Conservation (phyloP, 2,888 invertebrate genomes). For the Dasypogon diadema region DNA sequence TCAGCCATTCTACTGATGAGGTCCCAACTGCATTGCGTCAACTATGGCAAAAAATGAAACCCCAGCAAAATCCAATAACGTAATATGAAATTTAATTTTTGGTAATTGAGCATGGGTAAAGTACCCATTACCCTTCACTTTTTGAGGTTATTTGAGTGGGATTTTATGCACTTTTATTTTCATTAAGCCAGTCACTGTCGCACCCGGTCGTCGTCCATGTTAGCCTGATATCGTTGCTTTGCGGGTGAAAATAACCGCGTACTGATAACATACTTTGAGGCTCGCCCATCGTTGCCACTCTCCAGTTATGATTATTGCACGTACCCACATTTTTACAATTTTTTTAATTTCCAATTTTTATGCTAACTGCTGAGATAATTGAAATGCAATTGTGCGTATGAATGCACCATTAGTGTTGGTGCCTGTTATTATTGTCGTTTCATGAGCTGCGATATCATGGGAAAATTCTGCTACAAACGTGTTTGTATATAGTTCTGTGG, state of each 20-base stretch:
- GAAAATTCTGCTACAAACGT: slow-evolving; percentile 25
- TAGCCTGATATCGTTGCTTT: slow-evolving; percentile 22
- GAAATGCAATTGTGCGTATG: slow-evolving; percentile 58
- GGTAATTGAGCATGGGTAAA: not conserved
- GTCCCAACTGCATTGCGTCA: not conserved
- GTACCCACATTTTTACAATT: slow-evolving; percentile 25
- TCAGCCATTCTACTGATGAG: not conserved
- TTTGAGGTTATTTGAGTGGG: slow-evolving; percentile 24
- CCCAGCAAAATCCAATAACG: not conserved
- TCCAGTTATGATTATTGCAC: slow-evolving; percentile 22
- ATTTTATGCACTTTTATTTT: slow-evolving; percentile 23
- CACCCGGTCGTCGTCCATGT: not conserved
- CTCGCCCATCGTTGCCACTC: slow-evolving; percentile 3
- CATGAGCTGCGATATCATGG: slow-evolving; percentile 18
- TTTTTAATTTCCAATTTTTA: slow-evolving; percentile 47
- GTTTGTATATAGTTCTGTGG: slow-evolving; percentile 13
- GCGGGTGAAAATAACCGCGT: slow-evolving; percentile 39
- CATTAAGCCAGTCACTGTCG: not conserved
- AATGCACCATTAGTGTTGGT: slow-evolving; percentile 51
- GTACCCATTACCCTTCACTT: not conserved
- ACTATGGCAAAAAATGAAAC: not conserved
- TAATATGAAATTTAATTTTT: slow-evolving; percentile 43
- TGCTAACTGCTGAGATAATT: slow-evolving; percentile 57
- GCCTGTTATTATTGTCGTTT: not conserved
- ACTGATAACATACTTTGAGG: slow-evolving; percentile 33